phyloP scores from a whole-genome alignment of 2,113 vertebrate species.

The Lepidothrix coronata region DNA sequence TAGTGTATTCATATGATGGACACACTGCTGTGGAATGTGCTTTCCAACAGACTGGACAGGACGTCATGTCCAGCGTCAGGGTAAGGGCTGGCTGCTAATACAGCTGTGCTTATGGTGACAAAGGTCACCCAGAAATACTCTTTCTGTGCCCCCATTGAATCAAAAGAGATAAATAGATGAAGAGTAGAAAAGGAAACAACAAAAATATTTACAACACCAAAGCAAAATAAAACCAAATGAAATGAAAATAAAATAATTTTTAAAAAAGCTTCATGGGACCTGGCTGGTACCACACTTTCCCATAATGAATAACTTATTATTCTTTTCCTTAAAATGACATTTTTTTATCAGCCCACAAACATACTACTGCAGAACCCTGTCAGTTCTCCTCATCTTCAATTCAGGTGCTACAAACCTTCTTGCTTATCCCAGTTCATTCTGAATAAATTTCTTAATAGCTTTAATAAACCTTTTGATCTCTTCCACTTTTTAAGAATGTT shows the following conservation, averaged over 20 bases:
- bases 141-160: neutral
- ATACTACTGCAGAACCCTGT: neutral
- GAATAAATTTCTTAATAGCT: neutral
- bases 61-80: too few relatives aligned
- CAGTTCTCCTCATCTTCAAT: neutral
- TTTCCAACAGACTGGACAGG: neutral
- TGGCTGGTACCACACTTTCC: neutral
- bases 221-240: neutral
- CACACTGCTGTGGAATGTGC: rapidly evolving
- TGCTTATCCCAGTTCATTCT: neutral
- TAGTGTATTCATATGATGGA: neutral
- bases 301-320: neutral
- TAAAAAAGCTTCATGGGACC: neutral
- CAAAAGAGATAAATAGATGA: neutral
- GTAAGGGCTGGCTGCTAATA: neutral
- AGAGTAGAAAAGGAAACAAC: neutral
- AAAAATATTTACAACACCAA: neutral
- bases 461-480: neutral
- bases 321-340: neutral
- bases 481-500: neutral
- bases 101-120: neutral
- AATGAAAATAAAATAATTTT: neutral
- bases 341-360: neutral
- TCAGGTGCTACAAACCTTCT: neutral
- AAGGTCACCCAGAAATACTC: neutral